phyloP scores from a whole-genome alignment of 2,113 vertebrate genomes.

The Muscicapa adusta region DNA sequence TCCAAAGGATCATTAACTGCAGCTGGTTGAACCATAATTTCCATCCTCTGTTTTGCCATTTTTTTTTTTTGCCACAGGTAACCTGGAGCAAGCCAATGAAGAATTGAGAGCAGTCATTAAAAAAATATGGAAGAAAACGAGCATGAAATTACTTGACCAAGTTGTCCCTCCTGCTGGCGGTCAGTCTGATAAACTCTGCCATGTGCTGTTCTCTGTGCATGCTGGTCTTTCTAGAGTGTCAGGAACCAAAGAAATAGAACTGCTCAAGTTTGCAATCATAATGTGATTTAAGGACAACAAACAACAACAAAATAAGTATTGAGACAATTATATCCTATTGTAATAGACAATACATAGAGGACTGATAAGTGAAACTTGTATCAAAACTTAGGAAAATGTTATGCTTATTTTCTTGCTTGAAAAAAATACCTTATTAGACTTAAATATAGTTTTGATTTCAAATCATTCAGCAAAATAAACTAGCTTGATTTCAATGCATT shows the following conservation, averaged over 20 bases:
- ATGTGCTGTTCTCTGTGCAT: not conserved
- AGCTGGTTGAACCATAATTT: not conserved
- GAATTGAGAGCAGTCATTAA: slow-evolving; percentile 97
- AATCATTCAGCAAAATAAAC: not conserved
- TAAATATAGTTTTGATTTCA: not conserved
- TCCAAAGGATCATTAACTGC: not conserved
- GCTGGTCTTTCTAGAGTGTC: not conserved
- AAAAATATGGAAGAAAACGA: slow-evolving; percentile 99
- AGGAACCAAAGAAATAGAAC: not conserved
- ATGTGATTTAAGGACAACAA: not conserved
- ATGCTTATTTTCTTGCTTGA: not conserved
- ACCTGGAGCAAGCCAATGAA: slow-evolving; percentile 97
- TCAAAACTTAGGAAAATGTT: not conserved
- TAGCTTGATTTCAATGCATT: not conserved
- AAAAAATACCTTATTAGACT: not conserved
- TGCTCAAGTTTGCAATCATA: not conserved
- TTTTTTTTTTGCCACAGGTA: slow-evolving; percentile 74
- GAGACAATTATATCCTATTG: not conserved
- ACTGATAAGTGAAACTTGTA: not conserved
- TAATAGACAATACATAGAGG: not conserved
- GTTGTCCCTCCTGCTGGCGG: slow-evolving; percentile 97
- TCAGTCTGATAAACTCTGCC: slow-evolving; percentile 77
- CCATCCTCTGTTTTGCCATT: not conserved
- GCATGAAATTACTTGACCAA: slow-evolving; percentile 99
- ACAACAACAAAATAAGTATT: not conserved